Evolutionary conservation across 2,888 invertebrate species (phyloP).

Genomic region (Microctonus brassicae): DNA sequence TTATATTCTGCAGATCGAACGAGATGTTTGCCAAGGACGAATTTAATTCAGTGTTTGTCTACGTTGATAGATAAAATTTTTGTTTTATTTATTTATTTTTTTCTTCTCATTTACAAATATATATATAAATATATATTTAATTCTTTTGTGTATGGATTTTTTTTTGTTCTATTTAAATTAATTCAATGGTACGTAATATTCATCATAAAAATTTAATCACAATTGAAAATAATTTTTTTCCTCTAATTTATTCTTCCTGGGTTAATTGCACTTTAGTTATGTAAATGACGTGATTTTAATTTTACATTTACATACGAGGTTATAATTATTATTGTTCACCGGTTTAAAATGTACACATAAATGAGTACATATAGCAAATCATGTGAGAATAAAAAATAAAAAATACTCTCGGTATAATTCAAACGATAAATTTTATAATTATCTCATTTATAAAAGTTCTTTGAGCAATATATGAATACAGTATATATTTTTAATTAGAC

Average conservation of each 20-base stretch:
- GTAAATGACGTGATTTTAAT: slow-evolving; percentile 11
- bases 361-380: not conserved
- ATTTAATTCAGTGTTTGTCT: slow-evolving; percentile 50
- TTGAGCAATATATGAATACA: too few relatives aligned
- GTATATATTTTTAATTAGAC: not conserved
- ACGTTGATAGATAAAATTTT: slow-evolving; percentile 34
- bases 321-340: not conserved
- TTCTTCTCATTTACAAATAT: too few relatives aligned
- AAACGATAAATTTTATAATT: not conserved
- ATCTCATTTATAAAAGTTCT: too few relatives aligned
- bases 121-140: not conserved
- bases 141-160: not conserved
- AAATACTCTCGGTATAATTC: not conserved
- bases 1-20: slow-evolving; percentile 37
- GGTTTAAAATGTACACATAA: not conserved
- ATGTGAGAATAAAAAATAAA: not conserved
- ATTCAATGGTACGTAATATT: not conserved
- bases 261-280: slow-evolving; percentile 11
- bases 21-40: slow-evolving; percentile 53
- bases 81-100: not conserved
- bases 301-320: slow-evolving; percentile 8
- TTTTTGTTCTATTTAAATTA: not conserved
- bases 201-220: not conserved
- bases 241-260: not conserved
- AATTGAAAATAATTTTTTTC: not conserved